Base-by-base conservation (phyloP, 2,113 vertebrate genomes). In the Antigone vipio region DNA sequence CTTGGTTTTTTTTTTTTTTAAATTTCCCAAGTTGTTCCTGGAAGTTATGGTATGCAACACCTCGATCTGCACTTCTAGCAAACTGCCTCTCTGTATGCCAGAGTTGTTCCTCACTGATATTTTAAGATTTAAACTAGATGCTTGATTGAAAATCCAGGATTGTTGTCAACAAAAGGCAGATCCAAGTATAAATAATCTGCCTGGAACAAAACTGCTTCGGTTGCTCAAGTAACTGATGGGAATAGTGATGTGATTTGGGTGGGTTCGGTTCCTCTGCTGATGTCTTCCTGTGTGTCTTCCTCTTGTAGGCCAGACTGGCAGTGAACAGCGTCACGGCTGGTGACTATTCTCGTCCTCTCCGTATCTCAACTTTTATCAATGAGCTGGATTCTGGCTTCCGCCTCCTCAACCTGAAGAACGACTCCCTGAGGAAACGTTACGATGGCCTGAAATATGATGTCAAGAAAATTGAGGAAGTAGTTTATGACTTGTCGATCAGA, bases 381-480 rank as follows among this genome's bases (percentile, higher is more conserved):
- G 99, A 99, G 97, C 97, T 99, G 97, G 99, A 99, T 97, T 99
- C 99, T 0, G 99, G 99, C 53, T 99, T 99, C 97, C 99, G 99
- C 4, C 98, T 99, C 71, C 99, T 99, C 93, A 99, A 99, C 97
- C 97, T 99, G 96, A 99, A 99, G 96, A 99, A 99, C 0, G 99
- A 99, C 97, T 99, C 99, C 8, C 97, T 99, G 91, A 97, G 99
- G 92, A 99, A 99, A 87, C 99, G 99, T 30, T 99, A 99, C 3
- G 99, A 99, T 9, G 99, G 99, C 95, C 98, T 99, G 64, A 99
- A 99, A 92, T 99, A 99, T 0, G 99, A 99, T 0, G 99, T 99
- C 96, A 99, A 99, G 98, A 99, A 99, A 93, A 99, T 99, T 2
- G 99, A 99, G 97, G 99, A 99, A 87, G 99, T 99, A 93, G 99